A percentile compares a stretch with the other conserved stretches of the same genome.
These are phyloP conservation scores for Chrysolina americana DNA, from an alignment of 2,888 invertebrate genomes.

Conservation along the genomic window DNA sequence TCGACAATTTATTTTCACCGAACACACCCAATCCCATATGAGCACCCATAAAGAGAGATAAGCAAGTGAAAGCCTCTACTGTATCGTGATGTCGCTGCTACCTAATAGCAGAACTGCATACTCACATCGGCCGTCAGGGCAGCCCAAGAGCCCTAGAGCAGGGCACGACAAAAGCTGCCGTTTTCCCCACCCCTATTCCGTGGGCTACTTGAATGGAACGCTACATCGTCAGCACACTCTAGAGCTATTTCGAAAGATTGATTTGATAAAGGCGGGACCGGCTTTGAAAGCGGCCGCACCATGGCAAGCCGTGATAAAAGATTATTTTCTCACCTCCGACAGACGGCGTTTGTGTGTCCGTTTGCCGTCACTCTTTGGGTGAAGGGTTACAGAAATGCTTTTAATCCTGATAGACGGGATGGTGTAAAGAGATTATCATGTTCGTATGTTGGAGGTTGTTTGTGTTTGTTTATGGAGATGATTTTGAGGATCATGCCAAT, in stretches of 20 bases:
- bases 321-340: conserved; percentile 56
- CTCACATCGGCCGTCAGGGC: conserved; percentile 52
- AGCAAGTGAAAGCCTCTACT: conserved; percentile 26
- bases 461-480: background rate
- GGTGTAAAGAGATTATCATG: background rate
- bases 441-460: background rate
- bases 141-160: conserved; percentile 61
- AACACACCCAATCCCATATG: background rate
- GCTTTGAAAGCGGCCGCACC: conserved; percentile 57
- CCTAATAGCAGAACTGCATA: conserved; percentile 51
- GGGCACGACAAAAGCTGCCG: conserved; percentile 64
- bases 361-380: background rate
- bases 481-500: background rate
- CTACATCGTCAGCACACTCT: conserved; percentile 68
- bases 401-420: background rate
- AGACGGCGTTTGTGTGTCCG: background rate
- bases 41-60: conserved; percentile 32
- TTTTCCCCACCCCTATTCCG: conserved; percentile 59
- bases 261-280: conserved; percentile 67
- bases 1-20: background rate
- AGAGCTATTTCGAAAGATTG: conserved; percentile 66
- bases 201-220: conserved; percentile 64
- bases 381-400: conserved; percentile 4
- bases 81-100: conserved; percentile 35
- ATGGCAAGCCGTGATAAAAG: conserved; percentile 55